These are phyloP conservation scores for Megastigmus dorsalis DNA, from an alignment of 2,888 invertebrate species.

Conservation along the genomic window DNA sequence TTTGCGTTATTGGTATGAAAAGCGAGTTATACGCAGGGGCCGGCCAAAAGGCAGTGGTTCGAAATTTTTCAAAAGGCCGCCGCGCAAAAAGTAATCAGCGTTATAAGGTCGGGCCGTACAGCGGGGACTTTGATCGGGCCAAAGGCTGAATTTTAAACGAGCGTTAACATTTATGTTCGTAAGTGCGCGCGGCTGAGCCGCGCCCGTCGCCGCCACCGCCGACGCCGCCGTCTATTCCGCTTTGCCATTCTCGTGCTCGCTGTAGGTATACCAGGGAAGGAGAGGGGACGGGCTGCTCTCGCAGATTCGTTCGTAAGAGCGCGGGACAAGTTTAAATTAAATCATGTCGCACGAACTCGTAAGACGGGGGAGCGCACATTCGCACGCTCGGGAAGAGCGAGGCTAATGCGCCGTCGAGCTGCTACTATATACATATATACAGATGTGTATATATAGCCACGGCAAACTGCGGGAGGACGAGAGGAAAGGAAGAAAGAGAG, in stretches of 20 bases:
- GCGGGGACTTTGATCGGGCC: conserved; percentile 9
- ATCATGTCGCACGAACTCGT: conserved; percentile 60
- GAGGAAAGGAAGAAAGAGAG: background rate
- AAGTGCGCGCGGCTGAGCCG: background rate
- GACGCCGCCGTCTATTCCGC: background rate
- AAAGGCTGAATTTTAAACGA: conserved; percentile 34
- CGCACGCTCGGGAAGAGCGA: conserved; percentile 21
- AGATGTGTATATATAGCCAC: no score
- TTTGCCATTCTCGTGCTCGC: background rate
- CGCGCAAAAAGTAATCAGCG: no score
- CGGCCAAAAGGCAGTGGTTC: no score
- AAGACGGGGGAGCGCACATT: conserved; percentile 51
- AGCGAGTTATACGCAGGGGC: no score
- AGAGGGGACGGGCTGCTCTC: no score
- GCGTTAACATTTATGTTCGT: conserved; percentile 28
- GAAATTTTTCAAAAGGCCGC: no score
- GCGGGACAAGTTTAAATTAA: conserved; percentile 67
- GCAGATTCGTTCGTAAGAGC: conserved; percentile 28
- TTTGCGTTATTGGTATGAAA: no score
- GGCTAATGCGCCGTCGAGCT: conserved; percentile 19
- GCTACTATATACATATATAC: no score
- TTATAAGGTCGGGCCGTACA: no score
- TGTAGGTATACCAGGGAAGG: no score
- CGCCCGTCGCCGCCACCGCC: no score
- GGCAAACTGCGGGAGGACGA: background rate